Evolutionary conservation across 2,797 vertebrate genomes (phyloP).

Genomic region (Champsocephalus gunnari): DNA sequence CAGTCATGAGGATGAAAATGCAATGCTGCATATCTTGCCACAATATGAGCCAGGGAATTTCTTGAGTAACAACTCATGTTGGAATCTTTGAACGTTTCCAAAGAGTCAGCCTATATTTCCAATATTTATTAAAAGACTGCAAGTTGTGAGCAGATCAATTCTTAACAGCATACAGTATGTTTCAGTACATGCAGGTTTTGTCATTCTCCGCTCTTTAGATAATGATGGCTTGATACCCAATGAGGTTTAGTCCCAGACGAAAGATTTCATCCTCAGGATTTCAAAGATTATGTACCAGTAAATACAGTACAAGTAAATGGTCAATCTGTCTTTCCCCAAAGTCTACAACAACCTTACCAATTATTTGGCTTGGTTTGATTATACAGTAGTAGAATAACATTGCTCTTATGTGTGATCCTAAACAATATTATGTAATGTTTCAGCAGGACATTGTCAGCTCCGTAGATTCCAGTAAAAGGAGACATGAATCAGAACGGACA

Average conservation of each 20-base stretch:
- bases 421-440: slow-evolving; percentile 21
- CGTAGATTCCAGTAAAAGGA: slow-evolving; percentile 36
- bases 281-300: slow-evolving; percentile 16
- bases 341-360: not conserved
- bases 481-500: slow-evolving; percentile 27
- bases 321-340: not conserved
- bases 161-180: not conserved
- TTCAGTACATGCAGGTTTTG: too few relatives aligned
- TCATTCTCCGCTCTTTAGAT: not conserved
- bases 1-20: too few relatives aligned
- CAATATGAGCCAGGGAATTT: not conserved
- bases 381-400: not conserved
- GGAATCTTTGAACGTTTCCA: slow-evolving; percentile 10
- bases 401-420: slow-evolving; percentile 17
- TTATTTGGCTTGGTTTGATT: slow-evolving; percentile 16
- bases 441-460: slow-evolving; percentile 14
- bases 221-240: not conserved
- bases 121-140: slow-evolving; percentile 7
- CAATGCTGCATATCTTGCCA: not conserved
- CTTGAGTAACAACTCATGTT: slow-evolving; percentile 15
- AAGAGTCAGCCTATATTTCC: not conserved
- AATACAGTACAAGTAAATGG: not conserved
- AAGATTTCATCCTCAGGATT: not conserved
- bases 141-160: slow-evolving; percentile 2
- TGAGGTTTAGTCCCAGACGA: not conserved